Base-by-base conservation (phyloP, 2,797 vertebrate species). In the Sebastes hubbsi region DNA sequence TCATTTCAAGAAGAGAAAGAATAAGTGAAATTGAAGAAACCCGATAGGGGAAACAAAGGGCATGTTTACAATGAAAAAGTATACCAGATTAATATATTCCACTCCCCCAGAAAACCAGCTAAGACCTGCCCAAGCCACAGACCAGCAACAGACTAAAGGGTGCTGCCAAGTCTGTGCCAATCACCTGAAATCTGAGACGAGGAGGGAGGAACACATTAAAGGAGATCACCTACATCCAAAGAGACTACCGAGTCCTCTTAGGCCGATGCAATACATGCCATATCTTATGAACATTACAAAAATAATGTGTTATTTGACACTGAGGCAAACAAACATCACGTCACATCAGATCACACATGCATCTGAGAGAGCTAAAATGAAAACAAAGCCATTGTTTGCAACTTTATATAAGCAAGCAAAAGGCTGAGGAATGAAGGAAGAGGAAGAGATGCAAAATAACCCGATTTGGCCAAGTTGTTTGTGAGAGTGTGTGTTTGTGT, bases 391-490 rank as follows among this genome's bases (percentile, higher is more conserved):
- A 22, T 3, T 58, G 68, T 61, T 61, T 52, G 70, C 46, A 67
- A 56, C 52, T 27, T 63, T n/a, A 16, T 1, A 7, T 3, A 22
- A 73, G 65, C 58, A 80, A 52, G 66, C 63, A 71, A 24, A 27
- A 76, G 27, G 75, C 78, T 29, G 78, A 85, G 65, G 72, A 84
- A 79, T 69, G 87, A 74, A 79, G 77, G 72, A 46, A 62, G 62
- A 81, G 71, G 64, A 58, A 64, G 16, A 36, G 73, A 80, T 7
- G 25, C 65, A 65, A 34, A 76, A 72, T 38, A 72, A 69, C 30
- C n/a, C 2, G 69, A 77, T 66, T 2, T 38, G 36, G 78, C 58
- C 65, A 49, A 3, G 30, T 10, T 32, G 36, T 75, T 8, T 16
- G 16, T 27, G 22, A 12, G 59, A 13, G 36, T 38, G 1, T 69